Conservation (phyloP, 2,113 vertebrate species). For the Semnopithecus entellus region DNA sequence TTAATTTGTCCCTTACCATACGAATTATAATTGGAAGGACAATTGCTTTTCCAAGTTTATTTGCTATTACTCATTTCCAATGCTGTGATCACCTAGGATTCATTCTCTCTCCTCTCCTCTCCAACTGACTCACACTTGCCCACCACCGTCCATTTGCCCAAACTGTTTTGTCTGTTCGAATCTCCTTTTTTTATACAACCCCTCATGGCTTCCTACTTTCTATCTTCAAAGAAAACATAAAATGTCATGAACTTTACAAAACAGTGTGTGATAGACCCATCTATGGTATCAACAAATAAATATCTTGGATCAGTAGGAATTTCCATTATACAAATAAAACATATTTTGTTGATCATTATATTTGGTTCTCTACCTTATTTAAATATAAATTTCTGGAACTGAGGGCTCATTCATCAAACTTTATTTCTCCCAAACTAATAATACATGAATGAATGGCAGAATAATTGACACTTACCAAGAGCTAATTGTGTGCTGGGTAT, state of each 20-base stretch:
- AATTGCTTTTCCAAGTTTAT: not conserved
- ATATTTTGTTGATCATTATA: not conserved
- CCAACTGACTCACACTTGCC: not conserved
- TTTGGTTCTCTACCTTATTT: not conserved
- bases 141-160: not conserved
- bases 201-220: accelerated
- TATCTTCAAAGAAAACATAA: constrained; percentile 5
- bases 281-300: not conserved
- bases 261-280: not conserved
- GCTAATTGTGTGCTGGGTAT: not conserved
- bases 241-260: not conserved
- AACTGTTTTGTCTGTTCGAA: not conserved
- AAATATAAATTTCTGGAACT: not conserved
- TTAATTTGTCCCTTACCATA: not conserved
- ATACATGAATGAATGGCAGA: not conserved
- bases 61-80: not conserved
- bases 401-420: not conserved
- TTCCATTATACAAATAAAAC: not conserved
- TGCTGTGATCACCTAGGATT: not conserved
- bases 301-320: not conserved
- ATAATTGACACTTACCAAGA: not conserved
- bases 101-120: not conserved
- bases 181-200: not conserved
- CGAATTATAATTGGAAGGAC: not conserved
- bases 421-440: not conserved